Evolutionary conservation across 2,797 vertebrate species (phyloP).

Genomic region (Numenius phaeopus): DNA sequence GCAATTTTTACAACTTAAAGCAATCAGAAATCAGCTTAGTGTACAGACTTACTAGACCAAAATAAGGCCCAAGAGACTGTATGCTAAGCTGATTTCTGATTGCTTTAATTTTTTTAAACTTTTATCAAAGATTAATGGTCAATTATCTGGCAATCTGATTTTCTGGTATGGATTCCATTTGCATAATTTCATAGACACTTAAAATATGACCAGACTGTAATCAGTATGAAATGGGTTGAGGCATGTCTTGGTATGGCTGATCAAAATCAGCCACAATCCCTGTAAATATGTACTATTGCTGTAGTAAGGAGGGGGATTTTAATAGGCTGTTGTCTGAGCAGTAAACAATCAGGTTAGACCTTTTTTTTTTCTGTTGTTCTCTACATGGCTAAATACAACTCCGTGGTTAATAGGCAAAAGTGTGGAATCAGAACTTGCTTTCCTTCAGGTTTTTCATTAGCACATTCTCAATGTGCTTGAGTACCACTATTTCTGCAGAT

Average conservation of each 20-base stretch:
- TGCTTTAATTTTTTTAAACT: conserved; percentile 72
- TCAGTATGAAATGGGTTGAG: conserved; percentile 68
- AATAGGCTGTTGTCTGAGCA: conserved; percentile 38
- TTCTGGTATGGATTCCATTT: conserved; percentile 69
- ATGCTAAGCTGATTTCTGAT: conserved; percentile 69
- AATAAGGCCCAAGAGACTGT: conserved; percentile 68
- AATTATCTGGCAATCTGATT: conserved; percentile 76
- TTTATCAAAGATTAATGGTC: conserved; percentile 75
- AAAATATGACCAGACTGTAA: conserved; percentile 67
- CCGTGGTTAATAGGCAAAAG: not conserved
- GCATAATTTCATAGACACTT: conserved; percentile 72
- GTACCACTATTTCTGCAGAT: not conserved
- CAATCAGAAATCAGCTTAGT: conserved; percentile 73
- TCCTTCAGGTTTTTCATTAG: not conserved
- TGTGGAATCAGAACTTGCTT: not conserved
- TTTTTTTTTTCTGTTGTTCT: not conserved
- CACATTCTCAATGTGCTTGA: not conserved
- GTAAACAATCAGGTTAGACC: conserved; percentile 7
- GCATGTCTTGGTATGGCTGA: conserved; percentile 34
- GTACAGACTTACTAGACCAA: conserved; percentile 63
- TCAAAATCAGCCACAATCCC: conserved; percentile 41
- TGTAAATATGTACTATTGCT: conserved; percentile 39
- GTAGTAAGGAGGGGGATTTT: conserved; percentile 35
- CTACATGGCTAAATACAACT: conserved; percentile 18
- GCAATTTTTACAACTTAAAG: conserved; percentile 75